Percentiles rank a stretch among this genome's conserved stretches.
Conservation (phyloP, 2,113 vertebrate genomes). For the Electrona antarctica region DNA sequence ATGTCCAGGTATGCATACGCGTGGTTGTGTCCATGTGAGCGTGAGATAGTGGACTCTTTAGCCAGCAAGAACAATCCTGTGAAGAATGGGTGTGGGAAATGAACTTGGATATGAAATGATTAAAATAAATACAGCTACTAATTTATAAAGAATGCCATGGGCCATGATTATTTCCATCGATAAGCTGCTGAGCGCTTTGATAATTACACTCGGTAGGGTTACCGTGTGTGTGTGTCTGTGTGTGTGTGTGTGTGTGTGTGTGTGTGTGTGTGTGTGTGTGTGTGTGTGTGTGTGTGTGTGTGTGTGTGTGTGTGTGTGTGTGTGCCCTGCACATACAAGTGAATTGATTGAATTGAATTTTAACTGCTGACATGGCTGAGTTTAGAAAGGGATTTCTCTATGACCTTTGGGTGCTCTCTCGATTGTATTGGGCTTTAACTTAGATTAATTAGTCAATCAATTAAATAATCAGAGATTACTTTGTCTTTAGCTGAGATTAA, state of each 20-base stretch:
- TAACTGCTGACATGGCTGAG: conserved; percentile 41
- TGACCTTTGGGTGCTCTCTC: conserved; percentile 37
- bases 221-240: background rate
- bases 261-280: conserved; percentile 17
- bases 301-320: conserved; percentile 8
- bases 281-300: background rate
- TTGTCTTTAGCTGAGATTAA: no score
- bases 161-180: conserved; percentile 69
- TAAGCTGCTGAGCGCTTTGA: conserved; percentile 54
- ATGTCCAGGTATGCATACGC: conserved; percentile 32
- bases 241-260: conserved; percentile 6
- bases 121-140: conserved; percentile 66
- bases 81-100: conserved; percentile 58
- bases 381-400: conserved; percentile 34
- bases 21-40: background rate
- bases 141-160: conserved; percentile 65
- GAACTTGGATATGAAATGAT: conserved; percentile 67
- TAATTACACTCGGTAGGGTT: conserved; percentile 33
- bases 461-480: no score
- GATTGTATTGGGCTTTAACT: conserved; percentile 32
- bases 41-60: conserved; percentile 18
- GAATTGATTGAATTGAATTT: background rate
- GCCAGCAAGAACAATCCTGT: conserved; percentile 27
- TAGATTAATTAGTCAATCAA: no score
- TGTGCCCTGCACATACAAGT: background rate